A percentile compares a stretch with the other conserved stretches of the same genome.
These are phyloP conservation scores for Ridgeia piscesae DNA, from an alignment of 1,140 invertebrate genomes.

Conservation along the genomic window DNA sequence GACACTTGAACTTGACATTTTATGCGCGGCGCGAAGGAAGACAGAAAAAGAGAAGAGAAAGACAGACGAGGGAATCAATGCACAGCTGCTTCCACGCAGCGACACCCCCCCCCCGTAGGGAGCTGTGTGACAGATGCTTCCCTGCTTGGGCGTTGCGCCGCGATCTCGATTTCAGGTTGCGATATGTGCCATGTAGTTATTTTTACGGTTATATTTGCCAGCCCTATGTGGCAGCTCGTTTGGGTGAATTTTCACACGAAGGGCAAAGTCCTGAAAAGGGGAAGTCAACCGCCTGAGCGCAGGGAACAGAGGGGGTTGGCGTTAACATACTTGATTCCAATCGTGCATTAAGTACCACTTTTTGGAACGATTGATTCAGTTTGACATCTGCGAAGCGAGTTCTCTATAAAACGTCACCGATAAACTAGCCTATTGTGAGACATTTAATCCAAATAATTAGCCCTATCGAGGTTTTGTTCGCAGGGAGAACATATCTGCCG, in stretches of 20 bases:
- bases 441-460: too few species aligned
- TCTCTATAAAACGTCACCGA: too few species aligned
- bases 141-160: not conserved
- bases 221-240: not conserved
- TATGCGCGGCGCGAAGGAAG: not conserved
- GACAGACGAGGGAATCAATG: not conserved
- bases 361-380: too few species aligned
- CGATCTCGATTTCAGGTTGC: not conserved
- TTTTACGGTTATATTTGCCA: not conserved
- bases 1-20: not conserved
- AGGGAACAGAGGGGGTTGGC: too few species aligned
- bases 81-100: not conserved
- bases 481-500: too few species aligned
- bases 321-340: too few species aligned
- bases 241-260: not conserved
- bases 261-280: not conserved
- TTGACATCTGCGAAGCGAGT: too few species aligned
- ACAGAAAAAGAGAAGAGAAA: not conserved
- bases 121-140: not conserved
- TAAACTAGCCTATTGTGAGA: too few species aligned
- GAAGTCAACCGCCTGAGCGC: too few species aligned
- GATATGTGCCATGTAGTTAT: not conserved
- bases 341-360: not conserved
- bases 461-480: too few species aligned
- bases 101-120: too few species aligned